Evolutionary conservation across 2,888 invertebrate genomes (phyloP).

Genomic region (Microlaimidae sp.): DNA sequence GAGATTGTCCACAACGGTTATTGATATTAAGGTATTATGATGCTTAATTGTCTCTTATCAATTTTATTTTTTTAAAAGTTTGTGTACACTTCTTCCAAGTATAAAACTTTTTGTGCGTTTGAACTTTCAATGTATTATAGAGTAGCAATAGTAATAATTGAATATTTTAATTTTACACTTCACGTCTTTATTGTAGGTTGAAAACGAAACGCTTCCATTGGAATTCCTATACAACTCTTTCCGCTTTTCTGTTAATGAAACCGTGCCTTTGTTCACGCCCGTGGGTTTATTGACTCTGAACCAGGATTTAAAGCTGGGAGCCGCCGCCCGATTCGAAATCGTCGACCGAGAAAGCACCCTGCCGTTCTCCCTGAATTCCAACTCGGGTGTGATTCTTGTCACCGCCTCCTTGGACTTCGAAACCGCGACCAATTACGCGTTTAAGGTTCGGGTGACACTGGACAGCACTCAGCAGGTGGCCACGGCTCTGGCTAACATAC

Average conservation of each 20-base stretch:
- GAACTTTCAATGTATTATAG: no score
- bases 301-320: no score
- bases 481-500: no score
- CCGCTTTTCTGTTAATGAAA: constrained; percentile 2
- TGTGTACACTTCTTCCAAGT: no score
- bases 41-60: no score
- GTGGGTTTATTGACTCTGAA: no score
- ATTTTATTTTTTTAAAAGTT: no score
- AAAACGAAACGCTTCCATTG: background rate
- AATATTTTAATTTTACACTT: no score
- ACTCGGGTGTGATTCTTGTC: constrained; percentile 26
- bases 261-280: background rate
- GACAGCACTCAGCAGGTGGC: no score
- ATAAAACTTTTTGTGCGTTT: no score
- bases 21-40: constrained; percentile 1
- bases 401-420: constrained; percentile 36
- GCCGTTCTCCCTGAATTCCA: constrained; percentile 23
- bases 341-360: constrained; percentile 13
- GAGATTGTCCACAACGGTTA: constrained; percentile 15
- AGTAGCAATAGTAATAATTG: no score
- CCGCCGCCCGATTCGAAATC: background rate
- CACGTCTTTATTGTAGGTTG: no score
- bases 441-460: background rate
- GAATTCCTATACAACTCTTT: background rate
- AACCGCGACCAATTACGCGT: constrained; percentile 19